Percentiles rank a stretch among this genome's conserved stretches.
These are phyloP conservation scores for Campaea margaritaria DNA, from an alignment of 2,888 invertebrate species.

Conservation along the genomic window DNA sequence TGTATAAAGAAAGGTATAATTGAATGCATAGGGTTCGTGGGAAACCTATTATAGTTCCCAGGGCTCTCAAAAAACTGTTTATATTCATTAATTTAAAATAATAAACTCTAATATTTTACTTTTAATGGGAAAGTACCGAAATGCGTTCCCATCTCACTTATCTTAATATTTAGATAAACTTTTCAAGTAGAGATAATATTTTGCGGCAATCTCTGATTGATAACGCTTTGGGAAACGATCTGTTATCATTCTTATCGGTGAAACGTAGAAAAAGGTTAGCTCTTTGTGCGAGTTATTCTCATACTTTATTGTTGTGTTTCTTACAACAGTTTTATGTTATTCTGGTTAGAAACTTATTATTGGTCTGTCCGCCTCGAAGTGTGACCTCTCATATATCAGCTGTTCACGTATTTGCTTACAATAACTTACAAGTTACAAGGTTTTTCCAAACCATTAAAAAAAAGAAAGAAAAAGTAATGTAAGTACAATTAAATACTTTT, in stretches of 20 bases:
- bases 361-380: no score
- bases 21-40: no score
- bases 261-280: constrained; percentile 10
- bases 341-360: no score
- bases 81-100: background rate
- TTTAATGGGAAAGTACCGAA: constrained; percentile 11
- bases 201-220: constrained; percentile 2
- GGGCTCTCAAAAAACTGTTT: background rate
- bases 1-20: no score
- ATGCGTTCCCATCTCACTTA: constrained; percentile 23
- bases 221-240: constrained; percentile 22
- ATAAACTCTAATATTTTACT: background rate
- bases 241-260: constrained; percentile 28
- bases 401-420: no score
- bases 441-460: no score
- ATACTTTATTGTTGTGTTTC: constrained; percentile 9
- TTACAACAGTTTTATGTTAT: background rate
- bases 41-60: no score
- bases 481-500: no score
- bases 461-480: no score
- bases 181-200: constrained; percentile 19
- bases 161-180: constrained; percentile 3
- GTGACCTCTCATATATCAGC: no score
- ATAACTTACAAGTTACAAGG: no score
- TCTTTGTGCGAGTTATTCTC: constrained; percentile 12